Base-by-base conservation (phyloP, 1,140 invertebrate species). In the Penaeus vannamei region DNA sequence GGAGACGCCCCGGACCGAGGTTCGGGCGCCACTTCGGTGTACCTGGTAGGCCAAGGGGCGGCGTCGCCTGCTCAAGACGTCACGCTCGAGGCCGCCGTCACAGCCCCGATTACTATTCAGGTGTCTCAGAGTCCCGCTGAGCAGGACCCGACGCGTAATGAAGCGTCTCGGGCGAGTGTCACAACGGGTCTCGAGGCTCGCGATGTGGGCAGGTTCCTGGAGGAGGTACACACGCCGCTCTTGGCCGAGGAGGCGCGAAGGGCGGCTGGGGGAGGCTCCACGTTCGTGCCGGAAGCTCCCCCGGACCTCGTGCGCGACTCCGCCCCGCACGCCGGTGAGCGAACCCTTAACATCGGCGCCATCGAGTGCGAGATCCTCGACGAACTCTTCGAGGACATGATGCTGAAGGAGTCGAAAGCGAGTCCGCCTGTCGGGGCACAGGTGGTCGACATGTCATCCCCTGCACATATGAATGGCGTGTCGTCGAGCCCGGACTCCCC, bases 301-400 rank as follows among this genome's bases (percentile, higher is more conserved):
- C 53, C 53, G 53, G 53, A 53, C 53, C 53, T 53, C 53, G 53
- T 53, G 53, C 53, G 53, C 53, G 53, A 53, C 53, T 53, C 53
- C 53, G 10, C 53, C 17, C 53, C 53, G 53, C 53, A 53, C 69
- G 32, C 2, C 8, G 83, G 46, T 23, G 36, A 60, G 20, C 17
- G 23, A 29, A n/a, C 69, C 61, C 64, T 84, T 20, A 36, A 84
- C 59, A 46, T 84, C n/a, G 83, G 64, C 3, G 61, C 62, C 7
- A 84, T 84, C 26, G 62, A 84, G 62, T 84, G 83, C 69, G 83
- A 84, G n/a, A 84, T 84, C 14, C 36, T 84, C 17, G 83, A 84
- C 62, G 83, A 84, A 64, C 36, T 84, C 29, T 84, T 84, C 36
- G 64, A 66, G 4, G 83, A 42, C 19, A 84, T 84, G 22, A 84